A percentile compares a stretch with the other conserved stretches of the same genome.
Conservation (phyloP, 2,797 vertebrate genomes). For the Schizopygopsis pylzovi region DNA sequence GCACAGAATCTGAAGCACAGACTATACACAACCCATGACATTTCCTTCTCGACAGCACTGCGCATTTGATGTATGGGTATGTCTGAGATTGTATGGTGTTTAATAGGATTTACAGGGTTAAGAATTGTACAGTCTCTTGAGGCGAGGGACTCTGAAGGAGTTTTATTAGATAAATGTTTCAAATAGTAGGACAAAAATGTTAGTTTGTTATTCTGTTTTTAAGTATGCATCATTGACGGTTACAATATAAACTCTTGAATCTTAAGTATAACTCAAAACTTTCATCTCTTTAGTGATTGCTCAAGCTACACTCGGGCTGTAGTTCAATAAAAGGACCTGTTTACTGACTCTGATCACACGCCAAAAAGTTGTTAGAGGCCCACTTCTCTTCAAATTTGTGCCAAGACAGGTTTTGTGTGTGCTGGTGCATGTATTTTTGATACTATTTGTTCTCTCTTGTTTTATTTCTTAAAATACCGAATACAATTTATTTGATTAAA, state of each 20-base stretch:
- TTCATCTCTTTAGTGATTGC: slow-evolving; percentile 2
- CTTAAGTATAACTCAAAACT: slow-evolving; percentile 9
- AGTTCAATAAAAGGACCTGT: slow-evolving; percentile 33
- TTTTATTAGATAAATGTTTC: slow-evolving; percentile 52
- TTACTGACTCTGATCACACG: slow-evolving; percentile 26
- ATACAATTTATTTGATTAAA: not conserved
- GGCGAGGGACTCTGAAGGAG: not conserved
- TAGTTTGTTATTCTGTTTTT: not conserved
- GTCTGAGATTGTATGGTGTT: slow-evolving; percentile 29
- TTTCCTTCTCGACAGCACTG: slow-evolving; percentile 55
- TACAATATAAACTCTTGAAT: slow-evolving; percentile 26
- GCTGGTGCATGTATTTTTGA: not conserved
- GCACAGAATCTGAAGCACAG: not conserved
- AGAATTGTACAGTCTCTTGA: not conserved
- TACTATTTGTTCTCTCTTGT: slow-evolving; percentile 2
- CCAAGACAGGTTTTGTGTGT: slow-evolving; percentile 25
- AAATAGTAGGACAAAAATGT: not conserved
- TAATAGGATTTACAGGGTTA: slow-evolving; percentile 47
- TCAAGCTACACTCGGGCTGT: not conserved
- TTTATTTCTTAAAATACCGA: not conserved
- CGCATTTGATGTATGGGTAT: slow-evolving; percentile 62
- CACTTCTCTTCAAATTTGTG: not conserved
- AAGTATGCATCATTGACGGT: not conserved
- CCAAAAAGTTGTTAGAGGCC: slow-evolving; percentile 11
- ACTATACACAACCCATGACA: slow-evolving; percentile 46